Evolutionary conservation across 2,888 invertebrate genomes (phyloP).

Genomic region (Micropterix aruncella): DNA sequence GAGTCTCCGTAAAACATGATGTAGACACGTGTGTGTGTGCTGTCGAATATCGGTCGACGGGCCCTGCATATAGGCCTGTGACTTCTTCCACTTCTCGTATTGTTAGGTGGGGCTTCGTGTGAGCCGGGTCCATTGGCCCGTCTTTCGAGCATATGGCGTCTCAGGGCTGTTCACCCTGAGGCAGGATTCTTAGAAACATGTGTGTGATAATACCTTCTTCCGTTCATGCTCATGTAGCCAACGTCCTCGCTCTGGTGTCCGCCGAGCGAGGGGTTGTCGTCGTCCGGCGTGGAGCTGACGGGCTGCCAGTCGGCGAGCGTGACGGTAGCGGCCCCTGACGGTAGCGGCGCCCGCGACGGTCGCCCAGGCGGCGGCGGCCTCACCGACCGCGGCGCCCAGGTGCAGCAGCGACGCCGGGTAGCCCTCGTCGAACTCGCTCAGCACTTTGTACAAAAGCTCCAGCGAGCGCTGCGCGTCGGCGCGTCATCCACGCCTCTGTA

Average conservation of each 20-base stretch:
- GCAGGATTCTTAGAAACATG: too few species aligned
- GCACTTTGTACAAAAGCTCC: slow-evolving; percentile 76
- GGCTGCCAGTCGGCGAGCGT: slow-evolving; percentile 16
- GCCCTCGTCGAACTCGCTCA: slow-evolving; percentile 81
- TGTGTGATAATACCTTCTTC: slow-evolving; percentile 45
- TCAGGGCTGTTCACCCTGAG: too few species aligned
- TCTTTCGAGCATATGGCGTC: too few species aligned
- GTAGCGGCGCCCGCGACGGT: slow-evolving; percentile 19
- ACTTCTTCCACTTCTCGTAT: too few species aligned
- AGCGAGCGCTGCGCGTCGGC: slow-evolving; percentile 82
- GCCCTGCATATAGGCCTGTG: too few species aligned
- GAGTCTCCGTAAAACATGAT: too few species aligned
- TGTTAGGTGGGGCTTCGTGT: too few species aligned
- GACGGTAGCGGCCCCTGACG: slow-evolving; percentile 25
- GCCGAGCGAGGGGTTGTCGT: slow-evolving; percentile 64
- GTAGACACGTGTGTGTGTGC: too few species aligned
- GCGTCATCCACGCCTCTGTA: slow-evolving; percentile 69
- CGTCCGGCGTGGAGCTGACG: slow-evolving; percentile 29
- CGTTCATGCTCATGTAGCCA: slow-evolving; percentile 89
- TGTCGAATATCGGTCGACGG: too few species aligned
- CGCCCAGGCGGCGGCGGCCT: slow-evolving; percentile 23
- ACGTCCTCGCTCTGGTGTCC: slow-evolving; percentile 83
- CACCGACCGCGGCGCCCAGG: slow-evolving; percentile 24
- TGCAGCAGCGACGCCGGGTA: slow-evolving; percentile 37
- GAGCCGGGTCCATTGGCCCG: too few species aligned